Base-by-base conservation (phyloP, 2,888 invertebrate species). In the Drosophila affinis region DNA sequence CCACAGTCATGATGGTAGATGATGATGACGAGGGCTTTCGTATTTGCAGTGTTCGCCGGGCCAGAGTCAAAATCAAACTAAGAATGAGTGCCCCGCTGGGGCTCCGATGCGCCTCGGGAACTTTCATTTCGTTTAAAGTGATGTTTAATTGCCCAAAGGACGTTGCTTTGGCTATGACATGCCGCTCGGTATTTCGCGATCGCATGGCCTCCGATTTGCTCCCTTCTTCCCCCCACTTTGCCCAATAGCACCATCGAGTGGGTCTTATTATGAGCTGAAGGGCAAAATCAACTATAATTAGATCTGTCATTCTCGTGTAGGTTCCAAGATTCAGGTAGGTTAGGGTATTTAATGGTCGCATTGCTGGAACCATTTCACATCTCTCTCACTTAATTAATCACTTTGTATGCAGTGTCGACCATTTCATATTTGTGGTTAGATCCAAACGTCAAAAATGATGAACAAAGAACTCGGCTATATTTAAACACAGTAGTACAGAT, bases 11-110 rank as follows among this genome's bases (percentile, higher is more conserved):
- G 21, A 32, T 75, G 14, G 48, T 5, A 24, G n/a, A 9, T 32
- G 10, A 54, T 24, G 46, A 47, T 14, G 47, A 49, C 39, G 18
- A 3, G 39, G 7, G 39, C 7, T 6, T 39, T 39, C n/a, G n/a
- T 52, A 46, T 17, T 32, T 58, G 54, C 32, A 56, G 54, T 18
- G 51, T 44, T 65, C 67, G 24, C 73, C 76, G 73, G 56, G 51
- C 61, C 64, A 71, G 76, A 73, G 81, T 81, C 79, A 81, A 78
- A 81, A 64, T 56, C 71, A 81, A 78, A 79, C 79, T 81, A 72
- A 81, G 54, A 17, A 54, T 24, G 60, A 52, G 3, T 34, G 29
- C 45, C 59, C 69, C 58, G 68, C 63, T 71, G 71, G 71, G 61
- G 76, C 78, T 63, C 61, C 72, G 62, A 75, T 44, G 63, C 75